These are phyloP conservation scores for Aporophyla lueneburgensis DNA, from an alignment of 2,888 invertebrate species.

Conservation along the genomic window DNA sequence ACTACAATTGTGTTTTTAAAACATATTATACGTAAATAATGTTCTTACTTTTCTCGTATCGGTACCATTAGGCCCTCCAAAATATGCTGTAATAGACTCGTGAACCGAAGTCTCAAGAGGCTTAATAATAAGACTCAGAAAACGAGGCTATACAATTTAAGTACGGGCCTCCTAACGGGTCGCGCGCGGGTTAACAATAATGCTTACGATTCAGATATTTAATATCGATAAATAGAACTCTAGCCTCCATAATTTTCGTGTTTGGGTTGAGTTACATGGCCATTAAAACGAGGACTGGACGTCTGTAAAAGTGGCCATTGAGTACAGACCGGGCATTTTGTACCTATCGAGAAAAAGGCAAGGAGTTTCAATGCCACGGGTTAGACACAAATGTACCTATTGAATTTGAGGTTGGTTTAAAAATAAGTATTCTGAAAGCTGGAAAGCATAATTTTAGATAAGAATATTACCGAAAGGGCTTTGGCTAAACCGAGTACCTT, in stretches of 20 bases:
- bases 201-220: constrained; percentile 57
- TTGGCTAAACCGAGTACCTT: neutral
- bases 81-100: constrained; percentile 47
- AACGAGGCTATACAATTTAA: constrained; percentile 64
- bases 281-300: constrained; percentile 6
- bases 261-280: constrained; percentile 24
- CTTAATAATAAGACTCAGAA: constrained; percentile 49
- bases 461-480: neutral
- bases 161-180: constrained; percentile 53
- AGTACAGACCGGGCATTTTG: neutral
- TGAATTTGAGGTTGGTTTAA: neutral
- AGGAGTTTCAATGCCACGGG: neutral
- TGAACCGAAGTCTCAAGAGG: constrained; percentile 55
- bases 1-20: constrained; percentile 11
- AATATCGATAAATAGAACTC: constrained; percentile 45
- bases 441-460: neutral
- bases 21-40: constrained; percentile 12
- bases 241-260: constrained; percentile 14
- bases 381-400: neutral
- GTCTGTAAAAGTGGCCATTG: neutral
- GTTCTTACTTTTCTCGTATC: constrained; percentile 7
- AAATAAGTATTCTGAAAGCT: neutral
- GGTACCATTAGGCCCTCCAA: constrained; percentile 32
- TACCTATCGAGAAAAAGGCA: neutral
- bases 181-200: constrained; percentile 55